phyloP scores from a whole-genome alignment of 2,113 vertebrate species.

The Centropus unirufus region DNA sequence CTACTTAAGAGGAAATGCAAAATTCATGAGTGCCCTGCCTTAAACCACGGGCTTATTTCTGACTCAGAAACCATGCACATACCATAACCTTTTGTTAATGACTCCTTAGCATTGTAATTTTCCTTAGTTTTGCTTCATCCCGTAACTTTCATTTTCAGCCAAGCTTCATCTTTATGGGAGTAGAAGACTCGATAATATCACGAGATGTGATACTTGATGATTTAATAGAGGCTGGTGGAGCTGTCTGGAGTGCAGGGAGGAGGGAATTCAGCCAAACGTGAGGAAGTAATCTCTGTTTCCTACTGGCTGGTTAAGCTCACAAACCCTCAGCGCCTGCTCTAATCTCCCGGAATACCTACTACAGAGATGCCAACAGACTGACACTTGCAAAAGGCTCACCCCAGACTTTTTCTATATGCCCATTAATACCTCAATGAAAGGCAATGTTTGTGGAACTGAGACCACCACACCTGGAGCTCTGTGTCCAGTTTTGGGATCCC shows the following conservation, averaged over 20 bases:
- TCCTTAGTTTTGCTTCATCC: not conserved
- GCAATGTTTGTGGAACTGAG: not conserved
- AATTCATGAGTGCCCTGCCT: not conserved
- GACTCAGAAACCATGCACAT: not conserved
- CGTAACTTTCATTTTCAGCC: not conserved
- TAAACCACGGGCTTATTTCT: not conserved
- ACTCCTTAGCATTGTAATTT: not conserved
- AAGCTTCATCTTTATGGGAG: not conserved
- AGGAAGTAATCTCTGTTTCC: not conserved
- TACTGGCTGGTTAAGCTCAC: not conserved
- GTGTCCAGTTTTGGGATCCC: not conserved
- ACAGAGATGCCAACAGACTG: not conserved
- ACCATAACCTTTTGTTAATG: not conserved
- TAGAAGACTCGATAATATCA: not conserved
- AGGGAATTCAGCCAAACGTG: not conserved
- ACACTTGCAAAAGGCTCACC: not conserved
- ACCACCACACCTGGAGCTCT: not conserved
- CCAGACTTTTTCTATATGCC: not conserved
- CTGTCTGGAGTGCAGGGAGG: not conserved
- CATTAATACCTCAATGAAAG: not conserved
- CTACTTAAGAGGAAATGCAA: not conserved
- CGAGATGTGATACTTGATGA: not conserved
- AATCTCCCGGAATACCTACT: not conserved
- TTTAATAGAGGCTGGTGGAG: not conserved
- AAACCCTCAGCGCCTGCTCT: not conserved